Evolutionary conservation across 2,797 vertebrate species (phyloP), one percentile per base, ranked within the genome.

Genomic region (Pangasius djambal): DNA sequence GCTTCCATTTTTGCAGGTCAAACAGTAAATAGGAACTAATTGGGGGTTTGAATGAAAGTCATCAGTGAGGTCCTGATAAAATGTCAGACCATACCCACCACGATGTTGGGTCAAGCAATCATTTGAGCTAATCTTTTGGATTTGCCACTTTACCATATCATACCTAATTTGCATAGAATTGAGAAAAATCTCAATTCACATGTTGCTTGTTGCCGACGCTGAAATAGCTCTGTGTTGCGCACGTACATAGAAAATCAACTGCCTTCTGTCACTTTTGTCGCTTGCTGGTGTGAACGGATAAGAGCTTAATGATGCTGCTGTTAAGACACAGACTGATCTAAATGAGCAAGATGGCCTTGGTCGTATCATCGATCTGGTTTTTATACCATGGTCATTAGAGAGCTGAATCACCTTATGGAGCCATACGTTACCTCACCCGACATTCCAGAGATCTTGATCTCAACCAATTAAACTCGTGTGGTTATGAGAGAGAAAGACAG

Each of bases 371-470:
- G 31, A 85, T 88, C 59, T 44, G 10, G 20, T 48, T 85, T 77
- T 59, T 87, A 65, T 57, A 22, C 25, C 59, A 31, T 12, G 31
- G 37, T 78, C 82, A 85, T 88, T 85, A 88, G 82, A 78, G 87
- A 63, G 57, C n/a, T 63, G 69, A 48, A 59, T 75, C 82, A 67
- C 44, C 31, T 74, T 75, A n/a, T 61, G 10, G 40, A 37, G 52
- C 59, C 70, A 57, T 65, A 37, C 3, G 6, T 75, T 78, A 50
- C n/a, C 22, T 20, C 15, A 70, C 28, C 55, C 25, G 37, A 82
- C 50, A n/a, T 34, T 44, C 50, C 50, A 69, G 63, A 87, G 77
- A 57, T 82, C 48, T 34, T 72, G 50, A 31, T 87, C 48, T 88
- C 4, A 1, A 10, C 67, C 48, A 84, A 78, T 67, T 88, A 85